These are phyloP conservation scores for Quadriops clusia DNA, from an alignment of 2,888 invertebrate species.

Conservation along the genomic window DNA sequence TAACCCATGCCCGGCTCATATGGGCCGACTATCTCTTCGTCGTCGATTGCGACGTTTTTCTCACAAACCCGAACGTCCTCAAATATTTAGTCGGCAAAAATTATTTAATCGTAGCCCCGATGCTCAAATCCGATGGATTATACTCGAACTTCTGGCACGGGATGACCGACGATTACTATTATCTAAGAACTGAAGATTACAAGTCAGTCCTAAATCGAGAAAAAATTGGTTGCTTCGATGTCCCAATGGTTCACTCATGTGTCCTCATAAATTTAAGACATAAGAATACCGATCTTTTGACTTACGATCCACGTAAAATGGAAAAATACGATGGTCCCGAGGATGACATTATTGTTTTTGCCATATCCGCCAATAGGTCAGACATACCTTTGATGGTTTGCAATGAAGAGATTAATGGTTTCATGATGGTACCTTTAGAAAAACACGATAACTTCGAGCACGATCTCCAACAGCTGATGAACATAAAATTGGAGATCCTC, in stretches of 20 bases:
- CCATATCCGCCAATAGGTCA: constrained; percentile 61
- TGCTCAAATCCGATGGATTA: constrained; percentile 73
- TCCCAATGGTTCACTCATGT: constrained; percentile 87
- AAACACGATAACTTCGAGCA: constrained; percentile 47
- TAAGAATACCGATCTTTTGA: constrained; percentile 48
- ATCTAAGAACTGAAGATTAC: constrained; percentile 73
- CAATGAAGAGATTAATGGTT: constrained; percentile 75
- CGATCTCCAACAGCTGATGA: constrained; percentile 61
- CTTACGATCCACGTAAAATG: constrained; percentile 57
- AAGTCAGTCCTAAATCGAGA: constrained; percentile 61
- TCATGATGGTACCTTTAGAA: constrained; percentile 69
- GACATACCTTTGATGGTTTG: constrained; percentile 59
- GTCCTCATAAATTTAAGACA: constrained; percentile 64
- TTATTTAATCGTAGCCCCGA: constrained; percentile 63
- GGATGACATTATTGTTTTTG: constrained; percentile 91
- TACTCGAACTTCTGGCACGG: constrained; percentile 97
- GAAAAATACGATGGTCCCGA: constrained; percentile 50
- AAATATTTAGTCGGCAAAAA: constrained; percentile 49
- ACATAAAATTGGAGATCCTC: constrained; percentile 64
- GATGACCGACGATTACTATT: constrained; percentile 77
- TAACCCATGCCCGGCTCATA: constrained; percentile 55
- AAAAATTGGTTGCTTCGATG: constrained; percentile 61
- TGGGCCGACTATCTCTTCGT: constrained; percentile 90
- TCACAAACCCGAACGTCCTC: constrained; percentile 56
- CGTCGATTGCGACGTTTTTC: constrained; percentile 73